Evolutionary conservation across 64 coral and sea anemone genomes (phyloP).

Genomic region (Porites lutea): DNA sequence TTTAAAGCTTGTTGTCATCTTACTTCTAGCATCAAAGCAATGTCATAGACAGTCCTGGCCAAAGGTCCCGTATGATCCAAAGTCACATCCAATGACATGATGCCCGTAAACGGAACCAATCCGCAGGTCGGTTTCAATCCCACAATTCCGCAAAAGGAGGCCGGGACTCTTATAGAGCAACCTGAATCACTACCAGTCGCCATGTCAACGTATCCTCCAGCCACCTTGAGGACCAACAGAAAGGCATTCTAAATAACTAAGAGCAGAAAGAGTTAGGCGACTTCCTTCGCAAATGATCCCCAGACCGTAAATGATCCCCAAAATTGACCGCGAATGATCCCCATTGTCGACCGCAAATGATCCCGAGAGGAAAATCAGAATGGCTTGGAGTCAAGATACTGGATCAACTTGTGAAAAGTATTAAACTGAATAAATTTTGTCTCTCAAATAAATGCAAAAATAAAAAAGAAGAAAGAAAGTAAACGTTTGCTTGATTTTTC

Average conservation of each 20-base stretch:
- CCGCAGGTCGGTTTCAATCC: conserved; percentile 91
- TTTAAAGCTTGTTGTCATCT: not conserved
- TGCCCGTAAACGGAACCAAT: conserved; percentile 90
- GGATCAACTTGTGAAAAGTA: too few relatives aligned
- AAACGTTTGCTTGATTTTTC: too few relatives aligned
- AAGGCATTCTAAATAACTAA: not conserved
- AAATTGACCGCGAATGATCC: too few relatives aligned
- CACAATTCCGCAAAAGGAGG: conserved; percentile 82
- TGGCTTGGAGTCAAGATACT: too few relatives aligned
- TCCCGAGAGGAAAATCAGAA: too few relatives aligned
- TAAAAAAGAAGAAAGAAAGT: too few relatives aligned
- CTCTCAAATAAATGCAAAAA: too few relatives aligned
- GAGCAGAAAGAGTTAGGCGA: too few relatives aligned
- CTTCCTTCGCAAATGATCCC: too few relatives aligned
- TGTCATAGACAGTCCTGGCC: conserved; percentile 80
- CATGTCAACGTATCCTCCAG: conserved; percentile 83
- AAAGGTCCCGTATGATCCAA: conserved; percentile 86
- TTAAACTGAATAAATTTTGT: too few relatives aligned
- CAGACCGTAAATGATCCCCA: too few relatives aligned
- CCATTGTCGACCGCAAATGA: too few relatives aligned
- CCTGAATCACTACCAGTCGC: conserved; percentile 88
- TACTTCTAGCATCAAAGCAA: conserved; percentile 81
- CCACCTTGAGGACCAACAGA: conserved; percentile 43
- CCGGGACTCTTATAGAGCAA: conserved; percentile 80
- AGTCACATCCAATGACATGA: conserved; percentile 64